Percentiles rank a stretch among this genome's conserved stretches.
These are phyloP conservation scores for Stegodyphus dumicola DNA, from an alignment of 1,140 invertebrate genomes.

Conservation along the genomic window DNA sequence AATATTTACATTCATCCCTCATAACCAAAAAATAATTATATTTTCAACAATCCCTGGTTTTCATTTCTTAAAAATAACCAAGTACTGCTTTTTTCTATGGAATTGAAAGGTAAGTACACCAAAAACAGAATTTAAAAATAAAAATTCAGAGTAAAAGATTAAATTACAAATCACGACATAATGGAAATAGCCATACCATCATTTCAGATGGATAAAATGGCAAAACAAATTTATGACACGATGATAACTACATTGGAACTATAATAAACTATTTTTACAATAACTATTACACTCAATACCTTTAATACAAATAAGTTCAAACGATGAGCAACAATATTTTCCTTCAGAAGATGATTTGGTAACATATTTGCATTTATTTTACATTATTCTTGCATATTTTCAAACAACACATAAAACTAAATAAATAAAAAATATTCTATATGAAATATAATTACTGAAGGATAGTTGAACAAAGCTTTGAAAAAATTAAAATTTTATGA, in stretches of 20 bases:
- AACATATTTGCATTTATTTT: no score
- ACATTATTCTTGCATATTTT: no score
- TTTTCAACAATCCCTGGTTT: constrained; percentile 55
- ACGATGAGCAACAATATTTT: no score
- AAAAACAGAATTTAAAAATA: constrained; percentile 11
- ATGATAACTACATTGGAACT: background rate
- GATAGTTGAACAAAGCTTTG: no score
- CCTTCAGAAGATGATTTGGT: no score
- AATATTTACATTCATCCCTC: constrained; percentile 60
- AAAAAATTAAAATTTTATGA: no score
- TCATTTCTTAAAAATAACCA: constrained; percentile 29
- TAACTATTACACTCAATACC: background rate
- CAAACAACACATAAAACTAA: no score
- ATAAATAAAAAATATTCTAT: no score
- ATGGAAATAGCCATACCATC: constrained; percentile 3
- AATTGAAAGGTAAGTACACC: constrained; percentile 43
- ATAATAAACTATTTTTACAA: background rate
- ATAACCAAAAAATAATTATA: constrained; percentile 55
- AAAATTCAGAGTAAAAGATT: background rate
- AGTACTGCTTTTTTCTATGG: constrained; percentile 25
- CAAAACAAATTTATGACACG: background rate
- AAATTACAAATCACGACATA: constrained; percentile 7
- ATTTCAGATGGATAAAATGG: background rate
- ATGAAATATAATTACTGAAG: no score
- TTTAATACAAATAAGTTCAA: no score